phyloP scores from a whole-genome alignment of 1,140 invertebrate genomes.

The Papilio glaucus region DNA sequence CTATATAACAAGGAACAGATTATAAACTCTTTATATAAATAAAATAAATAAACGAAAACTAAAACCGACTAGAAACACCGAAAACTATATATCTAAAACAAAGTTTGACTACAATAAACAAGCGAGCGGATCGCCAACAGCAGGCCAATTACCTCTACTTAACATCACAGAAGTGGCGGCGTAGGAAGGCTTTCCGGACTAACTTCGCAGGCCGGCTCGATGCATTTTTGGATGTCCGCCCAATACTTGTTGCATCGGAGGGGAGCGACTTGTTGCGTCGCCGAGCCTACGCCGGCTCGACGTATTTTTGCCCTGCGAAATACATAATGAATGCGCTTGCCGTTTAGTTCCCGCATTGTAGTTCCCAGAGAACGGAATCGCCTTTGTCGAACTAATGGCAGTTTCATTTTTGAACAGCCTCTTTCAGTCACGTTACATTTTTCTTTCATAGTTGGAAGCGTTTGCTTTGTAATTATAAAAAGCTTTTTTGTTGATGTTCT shows the following conservation, averaged over 20 bases:
- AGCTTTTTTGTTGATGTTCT: neutral
- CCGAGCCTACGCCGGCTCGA: slow-evolving; percentile 58
- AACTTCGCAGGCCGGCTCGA: slow-evolving; percentile 62
- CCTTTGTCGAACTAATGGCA: slow-evolving; percentile 49
- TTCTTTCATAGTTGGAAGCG: slow-evolving; percentile 4
- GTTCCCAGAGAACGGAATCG: slow-evolving; percentile 57
- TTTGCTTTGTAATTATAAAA: slow-evolving; percentile 9
- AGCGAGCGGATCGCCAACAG: slow-evolving; percentile 14
- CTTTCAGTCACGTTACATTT: slow-evolving; percentile 37
- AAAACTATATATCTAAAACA: slow-evolving; percentile 8
- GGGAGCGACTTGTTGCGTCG: slow-evolving; percentile 67
- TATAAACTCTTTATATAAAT: too few relatives aligned
- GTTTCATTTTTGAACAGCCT: slow-evolving; percentile 67
- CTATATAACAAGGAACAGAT: too few relatives aligned
- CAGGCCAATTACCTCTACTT: slow-evolving; percentile 51
- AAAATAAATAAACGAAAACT: neutral
- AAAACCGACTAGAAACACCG: neutral
- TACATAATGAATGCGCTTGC: slow-evolving; percentile 77
- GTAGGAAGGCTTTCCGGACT: slow-evolving; percentile 50
- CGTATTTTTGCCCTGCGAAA: slow-evolving; percentile 74
- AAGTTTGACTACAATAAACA: slow-evolving; percentile 26
- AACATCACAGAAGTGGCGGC: slow-evolving; percentile 53
- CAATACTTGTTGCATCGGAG: slow-evolving; percentile 75
- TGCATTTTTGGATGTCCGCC: slow-evolving; percentile 81
- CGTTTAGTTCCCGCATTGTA: slow-evolving; percentile 64